Evolutionary conservation across 1,140 invertebrate species (phyloP).

Genomic region (Lepidurus apus): DNA sequence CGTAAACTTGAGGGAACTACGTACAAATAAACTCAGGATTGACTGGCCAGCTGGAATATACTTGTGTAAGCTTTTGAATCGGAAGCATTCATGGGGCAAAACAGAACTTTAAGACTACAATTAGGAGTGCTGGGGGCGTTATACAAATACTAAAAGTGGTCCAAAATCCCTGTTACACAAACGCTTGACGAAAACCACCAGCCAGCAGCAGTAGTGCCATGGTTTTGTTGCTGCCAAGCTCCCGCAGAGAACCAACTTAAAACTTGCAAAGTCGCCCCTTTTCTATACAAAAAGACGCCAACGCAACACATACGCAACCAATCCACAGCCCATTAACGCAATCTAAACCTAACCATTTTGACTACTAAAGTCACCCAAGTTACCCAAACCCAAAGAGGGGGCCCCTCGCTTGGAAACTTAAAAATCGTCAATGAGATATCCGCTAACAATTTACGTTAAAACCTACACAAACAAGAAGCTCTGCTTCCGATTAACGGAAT

Average conservation of each 20-base stretch:
- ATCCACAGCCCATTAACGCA: neutral
- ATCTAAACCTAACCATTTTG: neutral
- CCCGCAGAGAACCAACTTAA: neutral
- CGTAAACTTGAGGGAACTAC: conserved; percentile 1
- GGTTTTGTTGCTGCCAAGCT: neutral
- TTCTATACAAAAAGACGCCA: neutral
- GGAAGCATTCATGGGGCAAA: conserved; percentile 17
- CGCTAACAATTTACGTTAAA: too few species aligned
- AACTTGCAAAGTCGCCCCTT: neutral
- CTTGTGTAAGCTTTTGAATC: conserved; percentile 15
- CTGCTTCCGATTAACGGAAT: too few species aligned
- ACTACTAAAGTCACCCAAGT: neutral
- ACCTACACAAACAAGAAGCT: too few species aligned
- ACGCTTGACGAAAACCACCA: conserved; percentile 8
- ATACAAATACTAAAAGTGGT: conserved; percentile 13
- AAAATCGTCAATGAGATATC: too few species aligned
- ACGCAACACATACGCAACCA: neutral
- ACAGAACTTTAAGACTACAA: conserved; percentile 3
- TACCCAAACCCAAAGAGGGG: too few species aligned
- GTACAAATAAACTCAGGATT: conserved; percentile 11
- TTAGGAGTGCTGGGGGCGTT: conserved; percentile 8
- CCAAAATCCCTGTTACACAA: conserved; percentile 10
- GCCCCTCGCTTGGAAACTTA: too few species aligned
- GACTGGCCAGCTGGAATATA: conserved; percentile 16
- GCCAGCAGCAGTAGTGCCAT: neutral